A percentile compares a stretch with the other conserved stretches of the same genome.
Evolutionary conservation across 2,888 invertebrate genomes (phyloP).

Genomic region (Carcina quercana): DNA sequence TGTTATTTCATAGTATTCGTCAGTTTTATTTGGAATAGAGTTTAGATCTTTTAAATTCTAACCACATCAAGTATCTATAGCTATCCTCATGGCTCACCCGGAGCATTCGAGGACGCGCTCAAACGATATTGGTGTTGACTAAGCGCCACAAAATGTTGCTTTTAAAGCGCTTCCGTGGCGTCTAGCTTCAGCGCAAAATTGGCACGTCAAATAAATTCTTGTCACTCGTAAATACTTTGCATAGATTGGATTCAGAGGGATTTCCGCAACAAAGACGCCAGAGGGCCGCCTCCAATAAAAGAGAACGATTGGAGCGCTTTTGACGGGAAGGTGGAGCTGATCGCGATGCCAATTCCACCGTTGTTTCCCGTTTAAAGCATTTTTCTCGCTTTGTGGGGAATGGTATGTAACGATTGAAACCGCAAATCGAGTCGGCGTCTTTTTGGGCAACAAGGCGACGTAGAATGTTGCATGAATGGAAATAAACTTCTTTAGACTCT

Average conservation of each 20-base stretch:
- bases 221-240: constrained; percentile 68
- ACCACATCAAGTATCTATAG: too few species aligned
- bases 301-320: constrained; percentile 60
- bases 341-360: constrained; percentile 24
- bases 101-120: too few species aligned
- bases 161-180: constrained; percentile 36
- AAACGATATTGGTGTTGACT: too few species aligned
- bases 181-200: constrained; percentile 44
- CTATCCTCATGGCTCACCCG: too few species aligned
- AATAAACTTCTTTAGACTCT: constrained; percentile 27
- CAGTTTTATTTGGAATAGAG: too few species aligned
- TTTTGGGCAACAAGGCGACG: too few species aligned
- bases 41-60: too few species aligned
- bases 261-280: constrained; percentile 60
- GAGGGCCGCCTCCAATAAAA: constrained; percentile 61
- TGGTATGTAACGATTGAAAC: constrained; percentile 22
- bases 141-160: too few species aligned
- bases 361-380: constrained; percentile 32
- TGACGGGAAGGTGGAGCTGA: constrained; percentile 48
- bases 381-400: constrained; percentile 12
- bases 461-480: constrained; percentile 35
- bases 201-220: constrained; percentile 64
- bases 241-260: constrained; percentile 61
- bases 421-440: constrained; percentile 37
- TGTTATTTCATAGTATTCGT: too few species aligned